phyloP scores from a whole-genome alignment of 2,888 invertebrate genomes.

The Ypsolopha sequella region DNA sequence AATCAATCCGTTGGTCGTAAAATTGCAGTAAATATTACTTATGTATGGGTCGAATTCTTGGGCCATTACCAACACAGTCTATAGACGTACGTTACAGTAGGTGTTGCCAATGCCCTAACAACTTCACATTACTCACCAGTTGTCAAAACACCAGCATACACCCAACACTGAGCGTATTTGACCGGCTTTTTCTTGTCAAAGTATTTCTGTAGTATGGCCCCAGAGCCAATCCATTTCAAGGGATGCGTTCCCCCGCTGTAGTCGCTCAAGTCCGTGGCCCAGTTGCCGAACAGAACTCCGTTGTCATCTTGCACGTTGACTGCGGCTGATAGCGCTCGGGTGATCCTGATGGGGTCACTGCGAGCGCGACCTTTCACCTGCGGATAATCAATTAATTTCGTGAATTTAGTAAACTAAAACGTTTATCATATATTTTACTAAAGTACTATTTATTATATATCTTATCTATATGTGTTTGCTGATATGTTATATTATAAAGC shows the following conservation, averaged over 20 bases:
- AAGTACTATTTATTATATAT: too few species aligned
- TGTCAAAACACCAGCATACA: slow-evolving; percentile 90
- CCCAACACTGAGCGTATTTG: slow-evolving; percentile 96
- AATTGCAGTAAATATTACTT: too few species aligned
- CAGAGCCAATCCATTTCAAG: slow-evolving; percentile 91
- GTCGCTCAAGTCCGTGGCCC: slow-evolving; percentile 86
- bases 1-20: too few species aligned
- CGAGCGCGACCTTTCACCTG: slow-evolving; percentile 72
- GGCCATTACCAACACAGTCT: too few species aligned
- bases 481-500: too few species aligned
- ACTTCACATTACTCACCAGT: slow-evolving; percentile 71
- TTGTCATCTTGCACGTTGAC: slow-evolving; percentile 91
- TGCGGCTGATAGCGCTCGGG: slow-evolving; percentile 87
- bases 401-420: too few species aligned
- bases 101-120: not conserved
- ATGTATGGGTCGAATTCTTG: too few species aligned
- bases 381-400: too few species aligned
- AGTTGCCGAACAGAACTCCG: slow-evolving; percentile 89
- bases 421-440: too few species aligned
- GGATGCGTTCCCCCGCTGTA: slow-evolving; percentile 89
- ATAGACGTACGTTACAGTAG: too few species aligned
- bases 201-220: slow-evolving; percentile 87
- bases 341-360: slow-evolving; percentile 82
- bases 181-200: slow-evolving; percentile 87
- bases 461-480: too few species aligned